Percentiles rank a stretch among this genome's conserved stretches.
Evolutionary conservation across 2,888 invertebrate genomes (phyloP).

Genomic region (Brachyptera risi): DNA sequence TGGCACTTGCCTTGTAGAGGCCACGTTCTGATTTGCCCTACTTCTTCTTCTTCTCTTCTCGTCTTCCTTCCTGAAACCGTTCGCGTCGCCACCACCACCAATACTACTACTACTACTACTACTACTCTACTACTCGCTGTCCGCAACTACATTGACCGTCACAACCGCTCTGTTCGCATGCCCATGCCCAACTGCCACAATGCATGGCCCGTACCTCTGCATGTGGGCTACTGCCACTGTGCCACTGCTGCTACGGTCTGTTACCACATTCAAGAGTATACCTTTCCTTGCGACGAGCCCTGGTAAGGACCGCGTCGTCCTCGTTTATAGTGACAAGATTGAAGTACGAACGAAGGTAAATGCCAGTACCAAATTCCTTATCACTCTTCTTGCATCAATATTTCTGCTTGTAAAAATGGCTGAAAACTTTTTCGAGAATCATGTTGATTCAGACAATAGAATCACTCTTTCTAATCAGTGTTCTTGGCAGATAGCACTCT

Average conservation of each 20-base stretch:
- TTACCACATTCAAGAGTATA: slow-evolving; percentile 42
- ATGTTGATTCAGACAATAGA: background rate
- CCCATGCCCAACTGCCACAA: slow-evolving; percentile 30
- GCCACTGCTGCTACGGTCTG: slow-evolving; percentile 32
- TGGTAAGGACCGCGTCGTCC: slow-evolving; percentile 51
- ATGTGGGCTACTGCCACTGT: slow-evolving; percentile 35
- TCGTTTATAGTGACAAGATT: slow-evolving; percentile 52
- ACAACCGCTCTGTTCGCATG: slow-evolving; percentile 26
- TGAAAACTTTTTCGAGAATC: background rate
- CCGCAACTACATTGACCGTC: too few relatives aligned
- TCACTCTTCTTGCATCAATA: slow-evolving; percentile 7
- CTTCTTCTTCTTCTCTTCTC: slow-evolving; percentile 44
- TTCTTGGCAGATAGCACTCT: too few relatives aligned
- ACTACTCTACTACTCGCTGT: background rate
- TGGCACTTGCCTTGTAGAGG: slow-evolving; percentile 80
- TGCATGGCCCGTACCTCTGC: slow-evolving; percentile 33
- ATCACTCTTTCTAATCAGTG: too few relatives aligned
- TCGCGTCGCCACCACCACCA: slow-evolving; percentile 31
- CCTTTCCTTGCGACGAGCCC: slow-evolving; percentile 48
- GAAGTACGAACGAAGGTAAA: slow-evolving; percentile 51
- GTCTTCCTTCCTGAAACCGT: slow-evolving; percentile 33
- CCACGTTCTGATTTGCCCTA: slow-evolving; percentile 61
- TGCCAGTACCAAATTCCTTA: too few relatives aligned
- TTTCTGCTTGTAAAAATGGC: too few relatives aligned
- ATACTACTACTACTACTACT: slow-evolving; percentile 21